Evolutionary conservation across 2,113 vertebrate genomes (phyloP), one percentile per base, ranked within the genome.

Genomic region (Syngnathoides biaculeatus): DNA sequence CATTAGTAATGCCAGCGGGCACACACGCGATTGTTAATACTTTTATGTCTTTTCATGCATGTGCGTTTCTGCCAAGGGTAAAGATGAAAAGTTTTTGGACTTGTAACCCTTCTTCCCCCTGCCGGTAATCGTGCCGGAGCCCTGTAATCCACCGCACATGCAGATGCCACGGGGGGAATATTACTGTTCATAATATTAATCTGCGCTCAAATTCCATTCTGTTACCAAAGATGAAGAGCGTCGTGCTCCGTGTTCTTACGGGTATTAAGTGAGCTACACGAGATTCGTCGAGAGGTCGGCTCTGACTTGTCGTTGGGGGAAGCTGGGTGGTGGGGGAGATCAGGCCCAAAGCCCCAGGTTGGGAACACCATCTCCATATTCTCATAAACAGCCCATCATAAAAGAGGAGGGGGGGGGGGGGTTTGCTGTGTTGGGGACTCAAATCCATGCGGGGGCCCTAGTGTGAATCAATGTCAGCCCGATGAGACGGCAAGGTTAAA

Each of bases 101-200:
- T 80, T 88, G 89, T 92, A 78, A 2, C 91, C 88, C 87, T 88
- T 92, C 90, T 93, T 92, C 88, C 38, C 91, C 86, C 85, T 89
- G 87, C 81, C 81, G 83, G 87, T 94, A 93, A 94, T 94, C 91
- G 90, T 89, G 86, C 87, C 86, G 86, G 90, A 93, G 90, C 92
- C 91, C 92, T 94, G 92, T 94, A 95, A 95, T 94, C 93, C 92
- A 83, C 71, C 80, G 85, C 84, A 85, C 85, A 90, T 92, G 92
- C 92, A 93, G 91, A 94, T 93, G 91, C 92, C 84, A 83, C 92
- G 75, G 83, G 91, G 92, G 92, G 89, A 93, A 93, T 93, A 93
- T 94, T 94, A 93, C 91, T 92, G 90, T 93, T 92, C 93, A 90
- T 93, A 93, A 92, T 92, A 89, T 93, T 94, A 94, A 95, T 94